Base-by-base conservation (phyloP, 2,113 vertebrate genomes). In the Leptodactylus fuscus region DNA sequence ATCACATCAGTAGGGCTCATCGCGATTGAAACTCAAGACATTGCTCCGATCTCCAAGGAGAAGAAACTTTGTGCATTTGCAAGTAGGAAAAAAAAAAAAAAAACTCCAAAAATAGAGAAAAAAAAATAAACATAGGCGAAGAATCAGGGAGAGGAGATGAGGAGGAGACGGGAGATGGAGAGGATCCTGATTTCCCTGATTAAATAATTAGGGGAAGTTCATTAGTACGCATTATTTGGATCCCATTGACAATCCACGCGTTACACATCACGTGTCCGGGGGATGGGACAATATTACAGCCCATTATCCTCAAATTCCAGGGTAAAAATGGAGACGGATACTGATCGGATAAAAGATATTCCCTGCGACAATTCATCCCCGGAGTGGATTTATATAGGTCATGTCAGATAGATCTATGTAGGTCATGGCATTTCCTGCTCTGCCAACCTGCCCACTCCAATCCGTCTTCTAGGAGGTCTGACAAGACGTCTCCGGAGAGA, bases 141-240 rank as follows among this genome's bases (percentile, higher is more conserved):
- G 27, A n/a, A 75, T 48, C 27, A 12, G 27, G 9, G 58, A 38
- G 53, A 6, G n/a, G n/a, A n/a, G 13, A 6, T 65, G 58, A 24
- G n/a, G 48, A 46, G 27, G 20, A 46, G 32, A 20, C 1, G 29
- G 41, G 41, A 29, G 24, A 32, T 65, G 46, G 4, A 60, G 27
- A 81, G n/a, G 58, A 10, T 46, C 46, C 44, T 32, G 55, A 81
- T 67, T 48, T 67, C 15, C 18, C 79, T 81, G 79, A 81, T 81
- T 81, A 81, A 81, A 65, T 81, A 81, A 81, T 81, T 48, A 81
- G 79, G 62, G 79, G 60, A 65, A 81, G 58, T 44, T 62, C 55
- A 81, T 81, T 81, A 81, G 55, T 65, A 81, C 38, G 44, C 41
- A 81, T 65, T 79, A 81, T 81, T 81, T 44, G 58, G 20, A 29